Percentiles rank a stretch among this genome's conserved stretches.
These are phyloP conservation scores for Cheirogaleus medius DNA, from an alignment of 2,113 vertebrate species.

Conservation along the genomic window DNA sequence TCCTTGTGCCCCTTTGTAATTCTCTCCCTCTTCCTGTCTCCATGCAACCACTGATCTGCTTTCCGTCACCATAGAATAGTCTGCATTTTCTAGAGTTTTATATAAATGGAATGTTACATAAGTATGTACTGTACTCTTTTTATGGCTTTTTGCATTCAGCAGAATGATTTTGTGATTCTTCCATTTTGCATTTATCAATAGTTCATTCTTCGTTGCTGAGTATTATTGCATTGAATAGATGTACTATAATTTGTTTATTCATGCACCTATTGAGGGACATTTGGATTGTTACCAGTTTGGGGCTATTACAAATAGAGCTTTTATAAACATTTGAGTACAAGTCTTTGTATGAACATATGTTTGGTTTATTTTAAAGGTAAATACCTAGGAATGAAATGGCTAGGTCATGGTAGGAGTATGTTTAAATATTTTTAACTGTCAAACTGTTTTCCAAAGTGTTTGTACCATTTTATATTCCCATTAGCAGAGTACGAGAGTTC, in stretches of 20 bases:
- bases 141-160: not conserved
- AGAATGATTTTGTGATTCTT: not conserved
- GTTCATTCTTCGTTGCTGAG: not conserved
- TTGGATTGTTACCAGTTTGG: not conserved
- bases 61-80: not conserved
- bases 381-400: not conserved
- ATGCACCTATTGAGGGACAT: not conserved
- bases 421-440: slow-evolving; percentile 17
- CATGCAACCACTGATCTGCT: not conserved
- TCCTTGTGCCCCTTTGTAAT: not conserved
- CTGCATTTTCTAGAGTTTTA: not conserved
- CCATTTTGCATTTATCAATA: not conserved
- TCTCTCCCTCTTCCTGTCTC: not conserved
- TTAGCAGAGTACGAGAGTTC: not conserved
- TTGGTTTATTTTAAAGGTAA: not conserved
- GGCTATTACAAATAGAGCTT: not conserved
- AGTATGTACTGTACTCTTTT: not conserved
- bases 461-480: not conserved
- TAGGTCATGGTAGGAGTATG: not conserved
- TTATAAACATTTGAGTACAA: not conserved
- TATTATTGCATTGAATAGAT: not conserved
- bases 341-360: not conserved
- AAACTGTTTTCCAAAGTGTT: not conserved
- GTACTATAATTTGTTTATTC: not conserved
- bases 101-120: not conserved